phyloP scores from a whole-genome alignment of 2,113 vertebrate species.

The Solenodon paradoxus region DNA sequence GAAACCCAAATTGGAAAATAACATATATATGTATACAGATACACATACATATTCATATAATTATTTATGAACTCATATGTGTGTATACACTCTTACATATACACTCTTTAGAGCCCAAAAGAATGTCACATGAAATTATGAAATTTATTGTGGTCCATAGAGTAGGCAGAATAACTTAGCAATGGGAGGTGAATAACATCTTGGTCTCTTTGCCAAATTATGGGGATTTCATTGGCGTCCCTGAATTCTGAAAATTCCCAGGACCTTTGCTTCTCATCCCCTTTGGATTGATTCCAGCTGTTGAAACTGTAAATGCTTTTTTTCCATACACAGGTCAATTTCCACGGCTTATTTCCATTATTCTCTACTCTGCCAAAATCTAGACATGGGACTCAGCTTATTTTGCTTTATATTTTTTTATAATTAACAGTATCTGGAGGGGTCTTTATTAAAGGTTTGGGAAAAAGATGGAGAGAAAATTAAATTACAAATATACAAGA shows the following conservation, averaged over 20 bases:
- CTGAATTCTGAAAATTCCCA: slow-evolving; percentile 18
- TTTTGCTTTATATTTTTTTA: slow-evolving; percentile 24
- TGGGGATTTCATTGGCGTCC: neutral
- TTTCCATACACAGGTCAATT: neutral
- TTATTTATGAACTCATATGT: no score
- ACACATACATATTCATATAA: no score
- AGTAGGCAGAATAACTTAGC: neutral
- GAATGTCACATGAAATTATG: neutral
- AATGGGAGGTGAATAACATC: neutral
- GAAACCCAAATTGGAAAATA: no score
- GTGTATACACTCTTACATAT: no score
- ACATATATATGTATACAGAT: no score
- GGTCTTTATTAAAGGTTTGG: neutral
- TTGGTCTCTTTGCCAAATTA: neutral
- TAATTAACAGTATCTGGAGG: neutral
- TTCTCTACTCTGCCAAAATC: neutral
- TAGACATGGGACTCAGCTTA: neutral
- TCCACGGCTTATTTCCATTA: neutral
- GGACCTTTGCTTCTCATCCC: neutral
- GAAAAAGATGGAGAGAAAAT: neutral
- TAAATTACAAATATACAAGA: neutral
- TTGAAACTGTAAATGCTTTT: neutral
- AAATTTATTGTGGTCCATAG: neutral
- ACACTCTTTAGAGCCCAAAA: neutral
- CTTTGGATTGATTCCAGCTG: neutral